Evolutionary conservation across 92 coral and sea anemone species (phyloP), one percentile per base, ranked within the genome.

Genomic region (Hydrozoanthus gracilis): DNA sequence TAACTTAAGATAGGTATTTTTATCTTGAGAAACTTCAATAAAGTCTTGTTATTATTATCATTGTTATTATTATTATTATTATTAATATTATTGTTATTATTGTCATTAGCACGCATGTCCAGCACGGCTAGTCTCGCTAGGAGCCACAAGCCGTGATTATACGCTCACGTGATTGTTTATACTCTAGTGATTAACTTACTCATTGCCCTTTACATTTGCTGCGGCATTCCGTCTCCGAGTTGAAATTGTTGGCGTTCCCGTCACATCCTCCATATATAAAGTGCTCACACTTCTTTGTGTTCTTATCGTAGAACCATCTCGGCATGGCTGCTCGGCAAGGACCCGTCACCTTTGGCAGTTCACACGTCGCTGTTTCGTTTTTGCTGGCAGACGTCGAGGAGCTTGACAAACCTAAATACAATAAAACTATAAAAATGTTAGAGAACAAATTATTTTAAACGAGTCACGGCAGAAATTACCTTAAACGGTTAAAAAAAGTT

Each of bases 291-390:
- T 80, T 65, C 8, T 52, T 35, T 6, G 60, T 18, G 5, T 2
- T 18, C 50, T 45, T 13, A 51, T 65, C 47, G 56, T 64, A 80
- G 74, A n/a, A 80, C n/a, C n/a, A 80, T 7, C 85, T 66, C 27
- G 85, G 75, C 9, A 80, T 48, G 17, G 85, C 85, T 16, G 85
- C 85, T 16, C 85, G 70, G 74, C 85, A 80, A 0, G 60, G 61
- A 11, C 85, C 85, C 0, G 11, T 48, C 8, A 4, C 8, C n/a
- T 50, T 80, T 35, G 75, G 75, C 61, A 17, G 7, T 1, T 8
- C 54, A n/a, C 85, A 80, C 44, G 10, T 58, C 7, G 74, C 39
- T 46, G 48, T 80, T 4, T 13, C 60, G 27, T 46, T 68, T 51
- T 47, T 79, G 9, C 73, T 49, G 47, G 75, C 85, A 49, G 85